Base-by-base conservation (phyloP, 2,888 invertebrate genomes). In the Euspilapteryx auroguttella region DNA sequence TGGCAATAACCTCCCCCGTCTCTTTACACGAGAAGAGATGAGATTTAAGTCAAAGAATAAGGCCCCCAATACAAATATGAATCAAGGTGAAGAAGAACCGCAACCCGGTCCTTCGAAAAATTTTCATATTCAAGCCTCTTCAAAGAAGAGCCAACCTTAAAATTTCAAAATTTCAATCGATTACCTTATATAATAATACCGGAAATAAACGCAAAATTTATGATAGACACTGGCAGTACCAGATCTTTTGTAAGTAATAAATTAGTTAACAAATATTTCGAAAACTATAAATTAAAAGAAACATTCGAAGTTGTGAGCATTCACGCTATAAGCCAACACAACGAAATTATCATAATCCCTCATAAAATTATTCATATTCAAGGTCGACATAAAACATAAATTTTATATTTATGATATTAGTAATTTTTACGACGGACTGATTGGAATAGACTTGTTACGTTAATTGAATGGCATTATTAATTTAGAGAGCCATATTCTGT, bases 191-290 rank as follows among this genome's bases (percentile, higher is more conserved):
- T 39, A 14, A 11, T 24, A 2, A 25, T 37, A 14, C 36, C 36
- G 3, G 39, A 37, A 28, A 28, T 37, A 12, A 21, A 35, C n/a
- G 11, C 33, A 7, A 12, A 12, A 4, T 34, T 36, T 10, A 35
- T 38, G 32, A 34, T 38, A 10, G 38, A 38, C 24, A 38, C 38
- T 2, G 36, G 36, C 2, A 38, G 38, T 21, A 34, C 29, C 10
- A 17, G 34, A n/a, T 34, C 32, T 4, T 34, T 36, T 27, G 25
- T 35, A 9, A 34, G 34, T 25, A 31, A 33, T 12, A 22, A 27
- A 12, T 28, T 34, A 21, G 34, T 31, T 3, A 12, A 38, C n/a
- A 28, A 33, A 30, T 32, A 21, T 14, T 26, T 21, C 14, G 10
- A 10, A n/a, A 14, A 25, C 4, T 21, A 11, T 14, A 30, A 20